phyloP scores from a whole-genome alignment of 1,140 invertebrate genomes.

The Platyscapa corneri region DNA sequence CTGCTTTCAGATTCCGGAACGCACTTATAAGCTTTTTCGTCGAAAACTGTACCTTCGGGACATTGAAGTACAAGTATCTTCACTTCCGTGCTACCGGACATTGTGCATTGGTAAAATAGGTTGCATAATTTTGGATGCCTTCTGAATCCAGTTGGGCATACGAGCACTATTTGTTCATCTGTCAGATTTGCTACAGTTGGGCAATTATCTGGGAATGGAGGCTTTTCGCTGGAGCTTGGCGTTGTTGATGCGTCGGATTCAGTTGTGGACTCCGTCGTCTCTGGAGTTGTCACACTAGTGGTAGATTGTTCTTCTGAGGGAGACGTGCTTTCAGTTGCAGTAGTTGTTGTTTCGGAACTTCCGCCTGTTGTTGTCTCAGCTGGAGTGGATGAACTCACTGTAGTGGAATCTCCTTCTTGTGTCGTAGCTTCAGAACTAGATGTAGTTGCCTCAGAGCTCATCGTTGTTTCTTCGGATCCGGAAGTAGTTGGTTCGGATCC shows the following conservation, averaged over 20 bases:
- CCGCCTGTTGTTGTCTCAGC: constrained; percentile 2
- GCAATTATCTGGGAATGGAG: constrained; percentile 53
- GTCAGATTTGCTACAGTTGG: constrained; percentile 64
- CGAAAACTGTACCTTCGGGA: constrained; percentile 84
- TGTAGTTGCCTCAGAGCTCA: background rate
- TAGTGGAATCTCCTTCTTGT: constrained; percentile 36
- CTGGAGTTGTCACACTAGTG: constrained; percentile 37
- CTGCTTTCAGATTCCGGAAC: constrained; percentile 76
- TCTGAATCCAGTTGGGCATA: constrained; percentile 87
- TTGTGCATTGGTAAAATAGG: constrained; percentile 88
- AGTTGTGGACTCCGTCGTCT: constrained; percentile 16
- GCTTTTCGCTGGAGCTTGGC: constrained; percentile 16
- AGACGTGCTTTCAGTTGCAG: constrained; percentile 38
- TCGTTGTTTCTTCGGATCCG: constrained; percentile 51
- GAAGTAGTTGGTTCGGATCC: constrained; percentile 33
- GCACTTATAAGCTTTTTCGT: constrained; percentile 83
- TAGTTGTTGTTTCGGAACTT: background rate
- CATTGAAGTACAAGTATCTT: constrained; percentile 84
- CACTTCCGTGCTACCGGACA: constrained; percentile 78
- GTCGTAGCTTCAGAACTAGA: background rate
- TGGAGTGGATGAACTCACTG: constrained; percentile 30
- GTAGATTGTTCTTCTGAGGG: constrained; percentile 43
- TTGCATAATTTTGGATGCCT: constrained; percentile 89
- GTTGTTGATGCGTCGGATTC: constrained; percentile 43
- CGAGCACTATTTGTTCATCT: constrained; percentile 81